phyloP scores from a whole-genome alignment of 1,140 invertebrate species.

The Zophobas morio region DNA sequence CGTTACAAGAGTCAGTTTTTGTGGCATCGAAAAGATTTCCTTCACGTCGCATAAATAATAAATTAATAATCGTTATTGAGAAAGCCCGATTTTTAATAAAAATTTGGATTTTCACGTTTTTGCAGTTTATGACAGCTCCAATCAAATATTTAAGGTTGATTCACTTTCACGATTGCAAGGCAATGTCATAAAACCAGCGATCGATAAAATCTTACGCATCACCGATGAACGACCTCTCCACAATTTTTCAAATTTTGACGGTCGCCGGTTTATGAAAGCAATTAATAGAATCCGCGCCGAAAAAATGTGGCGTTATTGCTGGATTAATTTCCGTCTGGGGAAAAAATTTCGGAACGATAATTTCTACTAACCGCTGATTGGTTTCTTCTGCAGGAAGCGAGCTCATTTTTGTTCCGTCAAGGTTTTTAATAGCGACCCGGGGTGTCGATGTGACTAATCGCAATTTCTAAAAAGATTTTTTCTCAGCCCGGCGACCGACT shows the following conservation, averaged over 20 bases:
- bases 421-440: neutral
- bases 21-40: neutral
- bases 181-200: conserved; percentile 55
- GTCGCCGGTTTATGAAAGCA: conserved; percentile 14
- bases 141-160: conserved; percentile 52
- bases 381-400: conserved; percentile 23
- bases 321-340: conserved; percentile 10
- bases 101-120: neutral
- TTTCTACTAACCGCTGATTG: conserved; percentile 6
- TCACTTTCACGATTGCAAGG: conserved; percentile 55
- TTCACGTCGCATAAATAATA: neutral
- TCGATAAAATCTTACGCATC: conserved; percentile 56
- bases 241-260: conserved; percentile 32
- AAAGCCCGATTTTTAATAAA: conserved; percentile 4
- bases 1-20: neutral
- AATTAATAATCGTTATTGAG: neutral
- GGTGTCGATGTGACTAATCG: conserved; percentile 15
- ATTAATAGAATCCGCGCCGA: neutral
- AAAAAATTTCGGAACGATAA: conserved; percentile 29
- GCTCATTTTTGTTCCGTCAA: neutral
- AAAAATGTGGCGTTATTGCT: conserved; percentile 9
- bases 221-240: conserved; percentile 53
- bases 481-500: neutral
- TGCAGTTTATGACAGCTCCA: conserved; percentile 9
- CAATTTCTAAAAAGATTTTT: conserved; percentile 32